Base-by-base conservation (phyloP, 2,797 vertebrate genomes). In the Oryzias dopingdopingensis region DNA sequence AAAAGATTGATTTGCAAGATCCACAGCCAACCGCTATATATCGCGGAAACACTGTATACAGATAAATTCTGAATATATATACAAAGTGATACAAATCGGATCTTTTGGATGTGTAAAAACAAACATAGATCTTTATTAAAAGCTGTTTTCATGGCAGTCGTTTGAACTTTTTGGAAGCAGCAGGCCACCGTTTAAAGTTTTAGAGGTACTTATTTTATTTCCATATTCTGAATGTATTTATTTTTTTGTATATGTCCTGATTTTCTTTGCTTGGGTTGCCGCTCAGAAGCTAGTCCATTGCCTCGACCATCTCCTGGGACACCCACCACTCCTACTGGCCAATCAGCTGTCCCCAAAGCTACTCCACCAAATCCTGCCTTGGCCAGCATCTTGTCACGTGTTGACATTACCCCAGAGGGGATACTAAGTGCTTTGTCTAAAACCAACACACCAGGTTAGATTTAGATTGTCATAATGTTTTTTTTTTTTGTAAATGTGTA, bases 311-410 rank as follows among this genome's bases (percentile, higher is more conserved):
- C 95, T 0, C 95, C 95, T 0, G 93, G 92, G 52, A 96, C 94
- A 6, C 94, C 96, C 0, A 93, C 93, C 2, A 95, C 94, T 56
- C 94, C 94, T 0, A 92, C 93, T 6, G 86, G 80, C 63, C 94
- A 94, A 12, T 75, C 90, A 0, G 70, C 90, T 4, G 72, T 90
- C 76, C 76, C 92, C 66, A 98, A 98, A 92, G 75, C 89, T 8
- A 65, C 90, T 10, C 81, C 94, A 49, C 85, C 91, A 0, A 95
- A 93, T 56, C 82, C 91, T 16, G 84, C 96, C 0, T 80, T 99
- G 74, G 97, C 96, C 56, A 98, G 93, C 77, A 96, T 99, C 65
- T 89, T 98, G 76, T 98, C 97, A 14, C 96, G 96, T 58, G 96
- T 99, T 15, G 96, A 99, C 84, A 95, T 99, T 76, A 96, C 94